Evolutionary conservation across 2,113 vertebrate genomes (phyloP).

Genomic region (Piliocolobus tephrosceles): DNA sequence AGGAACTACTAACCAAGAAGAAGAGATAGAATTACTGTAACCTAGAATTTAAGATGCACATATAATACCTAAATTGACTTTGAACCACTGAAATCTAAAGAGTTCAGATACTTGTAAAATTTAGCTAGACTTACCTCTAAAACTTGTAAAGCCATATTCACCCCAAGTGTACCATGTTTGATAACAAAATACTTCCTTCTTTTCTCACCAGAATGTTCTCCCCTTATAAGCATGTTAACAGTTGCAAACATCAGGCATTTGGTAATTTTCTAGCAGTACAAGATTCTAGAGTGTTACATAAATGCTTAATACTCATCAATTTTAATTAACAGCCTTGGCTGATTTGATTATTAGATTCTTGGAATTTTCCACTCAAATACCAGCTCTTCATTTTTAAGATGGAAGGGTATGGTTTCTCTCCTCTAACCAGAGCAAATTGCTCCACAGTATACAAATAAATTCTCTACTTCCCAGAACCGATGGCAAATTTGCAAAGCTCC

Average conservation of each 20-base stretch:
- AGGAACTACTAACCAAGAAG: conserved; percentile 32
- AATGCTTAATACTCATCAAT: conserved; percentile 59
- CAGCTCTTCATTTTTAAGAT: conserved; percentile 63
- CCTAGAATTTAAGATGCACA: conserved; percentile 36
- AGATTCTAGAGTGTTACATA: conserved; percentile 35
- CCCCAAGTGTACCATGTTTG: neutral
- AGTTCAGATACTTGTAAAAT: neutral
- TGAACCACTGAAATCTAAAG: neutral
- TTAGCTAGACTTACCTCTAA: neutral
- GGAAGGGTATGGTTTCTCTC: conserved; percentile 55
- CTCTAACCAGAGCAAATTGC: conserved; percentile 69
- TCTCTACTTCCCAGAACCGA: conserved; percentile 68
- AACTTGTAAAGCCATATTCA: neutral
- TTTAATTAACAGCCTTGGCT: conserved; percentile 68
- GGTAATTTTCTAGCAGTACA: conserved; percentile 50
- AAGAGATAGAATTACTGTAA: conserved; percentile 37
- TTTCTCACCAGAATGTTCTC: neutral
- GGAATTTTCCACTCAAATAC: conserved; percentile 65
- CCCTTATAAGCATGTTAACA: neutral
- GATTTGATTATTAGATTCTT: conserved; percentile 66
- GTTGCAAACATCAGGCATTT: conserved; percentile 57
- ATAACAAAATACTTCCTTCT: neutral
- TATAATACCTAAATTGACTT: neutral
- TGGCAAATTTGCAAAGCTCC: conserved; percentile 70
- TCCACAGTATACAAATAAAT: conserved; percentile 58